Base-by-base conservation (phyloP, 1,140 invertebrate genomes). In the Pectinophora gossypiella region DNA sequence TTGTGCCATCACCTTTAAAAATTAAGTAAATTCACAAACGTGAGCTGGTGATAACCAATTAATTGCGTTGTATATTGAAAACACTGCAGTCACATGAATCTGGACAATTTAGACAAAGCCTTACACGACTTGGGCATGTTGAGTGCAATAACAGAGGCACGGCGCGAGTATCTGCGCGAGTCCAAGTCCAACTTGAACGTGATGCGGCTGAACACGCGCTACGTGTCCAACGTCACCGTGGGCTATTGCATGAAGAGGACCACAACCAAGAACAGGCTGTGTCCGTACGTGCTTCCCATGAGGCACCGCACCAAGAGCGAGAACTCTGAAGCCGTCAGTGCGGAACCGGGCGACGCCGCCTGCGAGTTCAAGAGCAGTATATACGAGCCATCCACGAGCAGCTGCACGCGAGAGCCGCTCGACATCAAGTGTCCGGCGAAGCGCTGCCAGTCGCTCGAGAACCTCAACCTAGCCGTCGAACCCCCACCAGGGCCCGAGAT, bases 241-340 rank as follows among this genome's bases (percentile, higher is more conserved):
- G 90, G 89, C 0, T 89, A 89, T 61, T 88, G 87, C 56, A 88
- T 90, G 74, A 89, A 88, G 64, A 65, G 77, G 60, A 72, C 75
- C 40, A 71, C 83, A 44, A 81, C 82, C 40, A 88, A 85, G 69
- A 85, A 82, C 76, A 80, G 87, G 63, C 72, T 85, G 19, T 87
- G 82, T 46, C 87, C 87, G 10, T 89, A 89, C 60, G 70, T 81
- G 23, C 63, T 89, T 38, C 87, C 87, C 16, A 83, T 90, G 47
- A 75, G 90, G 54, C 88, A 88, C 57, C 76, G 90, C 72, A 91
- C 90, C 52, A 89, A 88, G 67, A 90, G 90, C 70, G 90, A 91
- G 64, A 91, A 90, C 68, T 89, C 90, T 4, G 90, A 91, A 56
- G 77, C 76, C 12, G 76, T 88, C 19, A 64, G 54, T 70, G 72